These are phyloP conservation scores for Mormoops blainvillei DNA, from an alignment of 2,113 vertebrate genomes.

Conservation along the genomic window DNA sequence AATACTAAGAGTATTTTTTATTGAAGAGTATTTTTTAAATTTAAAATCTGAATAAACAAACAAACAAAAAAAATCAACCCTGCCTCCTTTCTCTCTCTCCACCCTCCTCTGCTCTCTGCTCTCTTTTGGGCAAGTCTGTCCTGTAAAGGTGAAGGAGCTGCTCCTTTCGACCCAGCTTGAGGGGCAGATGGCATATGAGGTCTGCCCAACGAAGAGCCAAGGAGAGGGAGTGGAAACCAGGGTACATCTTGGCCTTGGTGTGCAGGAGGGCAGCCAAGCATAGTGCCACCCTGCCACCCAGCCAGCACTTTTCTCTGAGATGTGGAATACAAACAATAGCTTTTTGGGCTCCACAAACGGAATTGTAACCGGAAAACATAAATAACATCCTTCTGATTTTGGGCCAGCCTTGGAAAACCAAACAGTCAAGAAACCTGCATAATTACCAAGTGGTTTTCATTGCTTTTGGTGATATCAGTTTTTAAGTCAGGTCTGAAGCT, in stretches of 20 bases:
- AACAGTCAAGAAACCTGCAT: slow-evolving; percentile 6
- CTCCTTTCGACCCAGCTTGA: not conserved
- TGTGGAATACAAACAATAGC: not conserved
- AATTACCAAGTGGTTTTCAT: slow-evolving; percentile 36
- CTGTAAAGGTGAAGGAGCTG: not conserved
- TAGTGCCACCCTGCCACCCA: not conserved
- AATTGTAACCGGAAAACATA: not conserved
- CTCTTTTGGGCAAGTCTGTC: not conserved
- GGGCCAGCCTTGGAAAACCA: not conserved
- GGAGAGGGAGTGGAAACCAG: slow-evolving; percentile 32
- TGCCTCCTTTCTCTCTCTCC: not conserved
- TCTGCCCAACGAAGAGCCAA: not conserved
- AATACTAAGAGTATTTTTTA: not conserved
- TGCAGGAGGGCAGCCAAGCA: not conserved
- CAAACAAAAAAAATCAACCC: not conserved
- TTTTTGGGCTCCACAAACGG: not conserved
- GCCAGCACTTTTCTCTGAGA: slow-evolving; percentile 15
- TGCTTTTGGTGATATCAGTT: not conserved
- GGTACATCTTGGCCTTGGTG: not conserved
- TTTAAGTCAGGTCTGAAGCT: slow-evolving; percentile 26
- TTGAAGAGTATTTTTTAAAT: not conserved
- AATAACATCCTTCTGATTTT: not conserved
- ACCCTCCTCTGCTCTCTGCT: not conserved
- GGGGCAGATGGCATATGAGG: not conserved
- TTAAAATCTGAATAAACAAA: slow-evolving; percentile 7